These are phyloP conservation scores for Cheilosia vernalis DNA, from an alignment of 2,888 invertebrate genomes.

Conservation along the genomic window DNA sequence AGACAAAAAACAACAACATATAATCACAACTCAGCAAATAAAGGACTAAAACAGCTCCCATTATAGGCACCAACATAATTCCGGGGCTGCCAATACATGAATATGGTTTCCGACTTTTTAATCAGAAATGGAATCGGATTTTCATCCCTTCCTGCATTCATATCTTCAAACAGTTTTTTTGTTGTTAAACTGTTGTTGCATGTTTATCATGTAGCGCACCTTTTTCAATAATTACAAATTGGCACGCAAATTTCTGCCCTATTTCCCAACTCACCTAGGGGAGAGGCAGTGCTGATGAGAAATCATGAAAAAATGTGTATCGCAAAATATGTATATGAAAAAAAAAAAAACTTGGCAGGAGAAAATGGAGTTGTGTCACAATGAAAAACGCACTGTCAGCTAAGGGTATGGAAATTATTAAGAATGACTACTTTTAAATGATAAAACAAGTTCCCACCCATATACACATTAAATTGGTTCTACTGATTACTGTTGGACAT, in stretches of 20 bases:
- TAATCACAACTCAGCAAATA: conserved; percentile 59
- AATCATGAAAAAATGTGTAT: conserved; percentile 27
- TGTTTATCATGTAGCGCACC: conserved; percentile 37
- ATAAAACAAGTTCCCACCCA: not conserved
- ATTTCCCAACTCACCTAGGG: conserved; percentile 50
- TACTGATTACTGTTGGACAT: conserved; percentile 25
- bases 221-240: conserved; percentile 68
- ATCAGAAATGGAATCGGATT: conserved; percentile 35
- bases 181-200: conserved; percentile 39
- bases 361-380: conserved; percentile 9
- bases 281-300: conserved; percentile 46
- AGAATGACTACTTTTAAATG: conserved; percentile 24
- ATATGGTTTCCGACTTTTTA: conserved; percentile 30
- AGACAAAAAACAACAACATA: conserved; percentile 18
- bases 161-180: conserved; percentile 1
- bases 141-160: conserved; percentile 30
- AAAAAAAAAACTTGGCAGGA: conserved; percentile 36
- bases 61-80: conserved; percentile 23
- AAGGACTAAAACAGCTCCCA: conserved; percentile 40
- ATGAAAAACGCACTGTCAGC: conserved; percentile 61
- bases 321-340: not conserved
- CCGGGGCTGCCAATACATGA: conserved; percentile 41
- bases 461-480: not conserved
- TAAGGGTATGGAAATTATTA: conserved; percentile 51
- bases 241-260: conserved; percentile 63